These are phyloP conservation scores for Aepyceros melampus DNA, from an alignment of 2,113 vertebrate species.

Conservation along the genomic window DNA sequence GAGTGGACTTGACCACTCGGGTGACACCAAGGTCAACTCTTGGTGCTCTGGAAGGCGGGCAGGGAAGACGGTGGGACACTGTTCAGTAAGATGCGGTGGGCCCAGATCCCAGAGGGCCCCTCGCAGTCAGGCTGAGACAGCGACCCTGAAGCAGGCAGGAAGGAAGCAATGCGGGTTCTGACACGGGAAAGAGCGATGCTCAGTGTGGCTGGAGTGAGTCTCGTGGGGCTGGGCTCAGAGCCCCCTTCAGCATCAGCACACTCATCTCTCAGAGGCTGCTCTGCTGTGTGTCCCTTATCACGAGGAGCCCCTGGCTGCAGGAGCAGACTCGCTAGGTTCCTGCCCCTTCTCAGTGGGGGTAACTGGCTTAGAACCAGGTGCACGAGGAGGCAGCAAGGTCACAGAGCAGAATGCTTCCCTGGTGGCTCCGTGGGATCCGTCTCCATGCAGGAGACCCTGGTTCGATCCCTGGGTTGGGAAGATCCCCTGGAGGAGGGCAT, in stretches of 20 bases:
- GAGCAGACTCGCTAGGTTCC: accelerated
- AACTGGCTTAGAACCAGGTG: background rate
- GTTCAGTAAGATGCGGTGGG: background rate
- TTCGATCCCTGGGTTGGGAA: background rate
- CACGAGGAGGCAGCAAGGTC: background rate
- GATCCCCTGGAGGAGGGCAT: background rate
- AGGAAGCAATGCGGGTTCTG: background rate
- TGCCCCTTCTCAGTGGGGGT: background rate
- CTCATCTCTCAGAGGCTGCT: background rate
- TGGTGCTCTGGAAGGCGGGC: background rate
- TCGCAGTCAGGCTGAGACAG: too few species aligned
- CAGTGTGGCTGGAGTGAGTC: accelerated
- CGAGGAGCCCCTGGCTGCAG: background rate
- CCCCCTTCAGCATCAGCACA: accelerated
- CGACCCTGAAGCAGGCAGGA: background rate
- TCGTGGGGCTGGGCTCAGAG: accelerated
- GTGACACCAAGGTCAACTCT: background rate
- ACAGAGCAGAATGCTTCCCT: background rate
- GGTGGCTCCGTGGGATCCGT: background rate
- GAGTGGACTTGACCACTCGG: background rate
- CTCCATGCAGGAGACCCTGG: background rate
- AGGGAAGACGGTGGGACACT: background rate
- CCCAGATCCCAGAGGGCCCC: background rate
- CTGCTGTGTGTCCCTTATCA: too few species aligned
- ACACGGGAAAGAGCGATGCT: background rate